A percentile compares a stretch with the other conserved stretches of the same genome.
Evolutionary conservation across 37 sponge, comb jelly and placozoan species (phyloP).

Genomic region (Halisarca cf. caerulea): DNA sequence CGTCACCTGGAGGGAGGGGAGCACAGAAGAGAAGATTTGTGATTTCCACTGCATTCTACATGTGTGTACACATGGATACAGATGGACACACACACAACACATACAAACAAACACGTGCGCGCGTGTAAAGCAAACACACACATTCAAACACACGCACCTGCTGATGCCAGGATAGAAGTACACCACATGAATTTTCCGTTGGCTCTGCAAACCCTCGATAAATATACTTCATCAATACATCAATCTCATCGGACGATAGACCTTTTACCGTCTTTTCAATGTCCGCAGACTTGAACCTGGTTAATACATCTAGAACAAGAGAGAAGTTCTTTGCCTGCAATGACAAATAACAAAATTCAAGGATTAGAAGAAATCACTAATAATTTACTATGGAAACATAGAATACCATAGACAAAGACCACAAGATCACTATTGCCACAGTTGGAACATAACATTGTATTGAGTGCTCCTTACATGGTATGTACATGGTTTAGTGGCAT

Average conservation of each 20-base stretch:
- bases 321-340: constrained; percentile 79
- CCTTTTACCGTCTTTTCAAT: constrained; percentile 79
- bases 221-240: constrained; percentile 95
- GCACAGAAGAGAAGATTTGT: not conserved
- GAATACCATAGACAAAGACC: not conserved
- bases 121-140: too few species aligned
- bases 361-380: not conserved
- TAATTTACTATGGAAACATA: too few species aligned
- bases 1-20: constrained; percentile 62
- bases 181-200: constrained; percentile 94
- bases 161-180: constrained; percentile 95
- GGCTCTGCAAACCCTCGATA: constrained; percentile 94
- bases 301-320: constrained; percentile 89
- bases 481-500: too few species aligned
- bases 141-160: constrained; percentile 50
- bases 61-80: not conserved
- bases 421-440: not conserved
- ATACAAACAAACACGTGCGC: not conserved
- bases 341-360: not conserved
- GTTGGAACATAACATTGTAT: not conserved
- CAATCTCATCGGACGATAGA: constrained; percentile 72
- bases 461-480: too few species aligned
- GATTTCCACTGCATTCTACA: not conserved
- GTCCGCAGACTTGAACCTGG: constrained; percentile 80
- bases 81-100: not conserved